Conservation (phyloP, 2,113 vertebrate species). For the Chaetodon auriga region DNA sequence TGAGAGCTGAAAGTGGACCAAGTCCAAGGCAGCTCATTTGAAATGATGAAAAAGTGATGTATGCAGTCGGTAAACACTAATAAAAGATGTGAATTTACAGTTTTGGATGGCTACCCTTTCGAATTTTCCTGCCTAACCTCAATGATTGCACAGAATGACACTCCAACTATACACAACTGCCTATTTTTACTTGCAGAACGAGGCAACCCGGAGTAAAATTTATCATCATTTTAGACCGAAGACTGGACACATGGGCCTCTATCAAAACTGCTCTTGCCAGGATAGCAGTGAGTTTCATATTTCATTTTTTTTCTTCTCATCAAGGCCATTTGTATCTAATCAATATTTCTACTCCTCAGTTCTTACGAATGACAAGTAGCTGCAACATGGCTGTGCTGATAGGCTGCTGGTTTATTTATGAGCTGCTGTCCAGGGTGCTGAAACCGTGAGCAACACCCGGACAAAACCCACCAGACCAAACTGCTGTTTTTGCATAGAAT, state of each 20-base stretch:
- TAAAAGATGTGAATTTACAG: neutral
- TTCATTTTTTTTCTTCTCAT: neutral
- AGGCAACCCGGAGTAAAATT: slow-evolving; percentile 92
- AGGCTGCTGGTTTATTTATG: neutral
- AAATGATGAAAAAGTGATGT: neutral
- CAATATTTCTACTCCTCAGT: neutral
- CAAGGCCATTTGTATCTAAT: neutral
- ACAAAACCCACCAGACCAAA: neutral
- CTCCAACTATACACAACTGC: neutral
- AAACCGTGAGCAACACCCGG: slow-evolving; percentile 27
- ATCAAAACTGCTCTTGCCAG: slow-evolving; percentile 93
- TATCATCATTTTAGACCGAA: slow-evolving; percentile 95
- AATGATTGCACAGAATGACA: neutral
- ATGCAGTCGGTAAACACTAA: neutral
- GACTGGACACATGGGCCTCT: slow-evolving; percentile 95
- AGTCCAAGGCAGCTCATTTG: neutral
- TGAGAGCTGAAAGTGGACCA: neutral
- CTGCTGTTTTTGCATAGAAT: neutral
- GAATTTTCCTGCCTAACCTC: neutral
- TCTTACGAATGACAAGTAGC: neutral
- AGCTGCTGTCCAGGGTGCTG: slow-evolving; percentile 79
- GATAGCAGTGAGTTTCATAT: slow-evolving; percentile 89
- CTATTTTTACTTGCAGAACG: slow-evolving; percentile 81
- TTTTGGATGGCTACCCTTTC: neutral
- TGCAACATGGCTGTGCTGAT: neutral